Conservation (phyloP, 2,113 vertebrate species). For the Jacana jacana region DNA sequence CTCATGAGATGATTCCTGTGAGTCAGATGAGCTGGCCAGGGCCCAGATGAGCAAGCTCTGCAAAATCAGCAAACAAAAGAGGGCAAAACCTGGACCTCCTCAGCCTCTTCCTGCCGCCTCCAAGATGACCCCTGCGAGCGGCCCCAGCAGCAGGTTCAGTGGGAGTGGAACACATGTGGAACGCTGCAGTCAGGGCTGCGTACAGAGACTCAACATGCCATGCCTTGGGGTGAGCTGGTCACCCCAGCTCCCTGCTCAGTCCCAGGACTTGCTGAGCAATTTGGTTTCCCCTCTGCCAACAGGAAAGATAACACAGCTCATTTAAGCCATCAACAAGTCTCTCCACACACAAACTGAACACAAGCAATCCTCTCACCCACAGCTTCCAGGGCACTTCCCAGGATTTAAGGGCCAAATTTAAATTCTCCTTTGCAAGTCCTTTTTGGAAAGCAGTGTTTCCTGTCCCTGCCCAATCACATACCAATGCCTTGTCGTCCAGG, state of each 20-base stretch:
- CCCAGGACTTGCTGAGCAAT: not conserved
- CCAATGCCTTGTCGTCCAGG: not conserved
- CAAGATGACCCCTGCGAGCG: not conserved
- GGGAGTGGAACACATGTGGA: not conserved
- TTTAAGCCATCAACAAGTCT: not conserved
- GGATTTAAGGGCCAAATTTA: not conserved
- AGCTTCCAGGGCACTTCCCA: not conserved
- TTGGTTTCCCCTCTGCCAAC: not conserved
- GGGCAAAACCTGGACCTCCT: not conserved
- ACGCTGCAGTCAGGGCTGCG: not conserved
- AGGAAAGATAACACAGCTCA: not conserved
- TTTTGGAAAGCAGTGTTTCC: not conserved
- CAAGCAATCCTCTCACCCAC: not conserved
- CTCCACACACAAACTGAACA: not conserved
- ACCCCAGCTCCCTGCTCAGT: not conserved
- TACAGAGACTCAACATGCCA: not conserved
- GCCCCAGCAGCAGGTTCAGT: not conserved
- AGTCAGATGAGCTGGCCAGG: slow-evolving; percentile 34
- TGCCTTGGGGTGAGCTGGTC: not conserved
- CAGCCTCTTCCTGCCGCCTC: slow-evolving; percentile 14
- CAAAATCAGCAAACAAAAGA: slow-evolving; percentile 43
- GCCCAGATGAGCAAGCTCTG: slow-evolving; percentile 23
- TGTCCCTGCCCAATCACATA: not conserved
- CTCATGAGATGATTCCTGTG: slow-evolving; percentile 4
- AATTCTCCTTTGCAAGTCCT: not conserved